Conservation (phyloP, 2,113 vertebrate species). For the Oncorhynchus kisutch region DNA sequence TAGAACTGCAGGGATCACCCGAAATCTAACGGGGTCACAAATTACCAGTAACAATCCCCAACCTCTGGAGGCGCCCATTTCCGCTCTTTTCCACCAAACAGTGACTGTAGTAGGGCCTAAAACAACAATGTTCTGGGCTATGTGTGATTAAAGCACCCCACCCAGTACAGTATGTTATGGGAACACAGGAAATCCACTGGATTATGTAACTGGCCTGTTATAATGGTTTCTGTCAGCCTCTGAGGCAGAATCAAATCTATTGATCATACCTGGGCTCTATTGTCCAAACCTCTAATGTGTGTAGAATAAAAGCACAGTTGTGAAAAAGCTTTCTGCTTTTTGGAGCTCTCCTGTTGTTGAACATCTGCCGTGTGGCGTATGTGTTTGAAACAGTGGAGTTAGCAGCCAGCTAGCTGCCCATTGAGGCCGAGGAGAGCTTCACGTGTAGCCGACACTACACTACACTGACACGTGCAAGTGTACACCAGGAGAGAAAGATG, state of each 20-base stretch:
- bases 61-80: not conserved
- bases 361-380: constrained; percentile 34
- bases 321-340: not conserved
- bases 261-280: not conserved
- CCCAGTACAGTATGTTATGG: not conserved
- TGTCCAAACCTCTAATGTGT: not conserved
- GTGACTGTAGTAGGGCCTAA: not conserved
- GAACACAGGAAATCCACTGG: not conserved
- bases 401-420: constrained; percentile 10
- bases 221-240: not conserved
- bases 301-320: not conserved
- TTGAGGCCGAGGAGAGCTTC: constrained; percentile 14
- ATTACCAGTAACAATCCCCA: not conserved
- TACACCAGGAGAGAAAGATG: no score
- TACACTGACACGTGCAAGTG: not conserved
- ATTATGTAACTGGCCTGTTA: not conserved
- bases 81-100: not conserved
- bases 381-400: constrained; percentile 2
- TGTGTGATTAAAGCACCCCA: not conserved
- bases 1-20: no score
- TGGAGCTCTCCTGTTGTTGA: not conserved
- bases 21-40: no score
- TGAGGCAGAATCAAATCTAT: not conserved
- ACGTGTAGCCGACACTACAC: constrained; percentile 4
- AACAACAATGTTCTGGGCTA: not conserved